Base-by-base conservation (phyloP, 1,140 invertebrate genomes). In the Anastatus disparis region DNA sequence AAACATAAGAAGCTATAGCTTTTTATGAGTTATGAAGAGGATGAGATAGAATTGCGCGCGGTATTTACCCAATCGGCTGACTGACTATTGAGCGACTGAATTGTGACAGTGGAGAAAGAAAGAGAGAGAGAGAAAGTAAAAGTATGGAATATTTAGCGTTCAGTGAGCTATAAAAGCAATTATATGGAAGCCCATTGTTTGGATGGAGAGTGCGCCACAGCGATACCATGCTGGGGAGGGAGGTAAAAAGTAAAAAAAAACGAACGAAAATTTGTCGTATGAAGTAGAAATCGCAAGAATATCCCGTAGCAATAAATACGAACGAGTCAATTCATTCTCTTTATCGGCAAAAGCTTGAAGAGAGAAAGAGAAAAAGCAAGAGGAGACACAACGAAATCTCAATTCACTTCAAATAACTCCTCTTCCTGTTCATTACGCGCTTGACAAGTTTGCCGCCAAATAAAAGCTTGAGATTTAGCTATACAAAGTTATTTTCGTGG, bases 131-230 rank as follows among this genome's bases (percentile, higher is more conserved):
- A 77, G 79, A 79, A 79, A 74, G 76, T n/a, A 81, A 84, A 85
- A 82, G 81, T 83, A 84, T 84, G 79, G 80, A 83, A 85, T 85
- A 85, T 85, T 84, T 85, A 85, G 80, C 81, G 82, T 83, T 84
- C 82, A 82, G 74, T 82, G 82, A 84, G 79, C 79, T 84, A 84
- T 84, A 85, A 84, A 85, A 84, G 84, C 83, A 85, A 85, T 85
- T 85, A 85, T 83, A 82, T 80, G 80, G 78, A 75, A 78, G 70
- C 80, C n/a, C 78, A 85, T 85, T 85, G 84, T 85, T 85, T 85
- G 81, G 79, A 12, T 79, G 78, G 80, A n/a, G 82, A 79, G 79
- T 83, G 82, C 81, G 79, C 79, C 77, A 84, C 77, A 74, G 75
- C 82, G 84, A 85, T 85, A 84, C n/a, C n/a, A n/a, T n/a, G n/a